Percentiles rank a stretch among this genome's conserved stretches.
These are phyloP conservation scores for Muscina levida DNA, from an alignment of 2,888 invertebrate species.

Conservation along the genomic window DNA sequence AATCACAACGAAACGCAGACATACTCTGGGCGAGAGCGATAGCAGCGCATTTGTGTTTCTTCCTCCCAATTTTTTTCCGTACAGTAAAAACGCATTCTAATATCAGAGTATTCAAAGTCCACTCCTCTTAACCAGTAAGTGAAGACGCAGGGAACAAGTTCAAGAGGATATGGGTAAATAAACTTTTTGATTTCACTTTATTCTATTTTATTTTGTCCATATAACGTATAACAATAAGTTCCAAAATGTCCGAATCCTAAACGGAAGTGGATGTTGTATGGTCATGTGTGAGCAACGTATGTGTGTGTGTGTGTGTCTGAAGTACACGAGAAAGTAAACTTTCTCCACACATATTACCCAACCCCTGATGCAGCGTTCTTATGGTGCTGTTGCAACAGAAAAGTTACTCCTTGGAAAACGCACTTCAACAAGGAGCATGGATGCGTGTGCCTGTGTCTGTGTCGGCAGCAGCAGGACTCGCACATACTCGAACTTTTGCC, in stretches of 20 bases:
- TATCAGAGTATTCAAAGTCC: neutral
- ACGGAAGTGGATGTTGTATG: slow-evolving; percentile 34
- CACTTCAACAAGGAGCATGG: neutral
- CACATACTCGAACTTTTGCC: slow-evolving; percentile 39
- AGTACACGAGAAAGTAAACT: slow-evolving; percentile 43
- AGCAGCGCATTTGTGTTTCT: neutral
- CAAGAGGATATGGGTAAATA: slow-evolving; percentile 31
- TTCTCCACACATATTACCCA: slow-evolving; percentile 43
- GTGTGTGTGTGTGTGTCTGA: slow-evolving; percentile 21
- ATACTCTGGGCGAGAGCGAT: neutral
- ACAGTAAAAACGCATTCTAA: neutral
- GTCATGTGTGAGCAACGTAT: neutral
- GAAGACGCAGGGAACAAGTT: neutral
- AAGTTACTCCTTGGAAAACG: slow-evolving; percentile 25
- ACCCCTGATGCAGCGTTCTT: neutral
- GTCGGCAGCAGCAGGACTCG: neutral
- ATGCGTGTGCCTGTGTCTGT: too few relatives aligned
- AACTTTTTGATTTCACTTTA: slow-evolving; percentile 48
- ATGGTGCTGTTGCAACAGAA: slow-evolving; percentile 1
- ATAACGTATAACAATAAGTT: slow-evolving; percentile 36
- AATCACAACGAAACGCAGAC: slow-evolving; percentile 2
- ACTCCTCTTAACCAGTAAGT: neutral
- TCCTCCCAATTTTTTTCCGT: neutral
- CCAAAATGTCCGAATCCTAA: slow-evolving; percentile 45
- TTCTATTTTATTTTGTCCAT: slow-evolving; percentile 12